Conservation (phyloP, 2,888 invertebrate genomes). For the Aelia acuminata region DNA sequence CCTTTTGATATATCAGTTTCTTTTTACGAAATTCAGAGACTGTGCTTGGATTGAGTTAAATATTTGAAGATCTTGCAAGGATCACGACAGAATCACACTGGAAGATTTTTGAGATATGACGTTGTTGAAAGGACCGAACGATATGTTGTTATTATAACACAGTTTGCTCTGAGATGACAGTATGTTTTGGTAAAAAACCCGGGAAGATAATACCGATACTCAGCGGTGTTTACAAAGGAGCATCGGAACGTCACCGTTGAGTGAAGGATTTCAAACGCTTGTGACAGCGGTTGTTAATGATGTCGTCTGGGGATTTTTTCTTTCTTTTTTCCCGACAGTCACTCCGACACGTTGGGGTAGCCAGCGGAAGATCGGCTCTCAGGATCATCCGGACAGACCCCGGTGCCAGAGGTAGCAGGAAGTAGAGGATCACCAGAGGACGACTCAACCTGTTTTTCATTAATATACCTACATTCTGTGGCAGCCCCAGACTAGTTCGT, state of each 20-base stretch:
- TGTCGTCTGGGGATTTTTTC: background rate
- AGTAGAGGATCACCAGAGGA: conserved; percentile 6
- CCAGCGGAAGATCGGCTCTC: conserved; percentile 19
- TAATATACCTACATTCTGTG: background rate
- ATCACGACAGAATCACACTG: no score
- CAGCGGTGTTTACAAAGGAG: conserved; percentile 29
- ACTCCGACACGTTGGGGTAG: conserved; percentile 27
- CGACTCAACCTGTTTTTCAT: conserved; percentile 26
- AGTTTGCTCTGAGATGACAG: background rate
- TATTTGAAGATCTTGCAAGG: no score
- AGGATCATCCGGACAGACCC: conserved; percentile 33
- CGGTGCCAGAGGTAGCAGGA: conserved; percentile 4
- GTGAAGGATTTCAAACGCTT: conserved; percentile 39
- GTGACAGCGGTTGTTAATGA: conserved; percentile 46
- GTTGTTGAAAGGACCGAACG: no score
- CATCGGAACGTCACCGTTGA: conserved; percentile 18
- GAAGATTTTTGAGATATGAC: no score
- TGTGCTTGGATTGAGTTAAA: no score
- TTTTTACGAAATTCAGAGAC: no score
- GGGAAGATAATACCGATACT: background rate
- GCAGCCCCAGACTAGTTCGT: background rate
- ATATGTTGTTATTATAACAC: background rate
- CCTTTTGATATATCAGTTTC: no score
- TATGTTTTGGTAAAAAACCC: background rate
- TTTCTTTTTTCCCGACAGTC: background rate